Evolutionary conservation across 2,797 vertebrate species (phyloP), one percentile per base, ranked within the genome.

Genomic region (Gambusia yucatana): DNA sequence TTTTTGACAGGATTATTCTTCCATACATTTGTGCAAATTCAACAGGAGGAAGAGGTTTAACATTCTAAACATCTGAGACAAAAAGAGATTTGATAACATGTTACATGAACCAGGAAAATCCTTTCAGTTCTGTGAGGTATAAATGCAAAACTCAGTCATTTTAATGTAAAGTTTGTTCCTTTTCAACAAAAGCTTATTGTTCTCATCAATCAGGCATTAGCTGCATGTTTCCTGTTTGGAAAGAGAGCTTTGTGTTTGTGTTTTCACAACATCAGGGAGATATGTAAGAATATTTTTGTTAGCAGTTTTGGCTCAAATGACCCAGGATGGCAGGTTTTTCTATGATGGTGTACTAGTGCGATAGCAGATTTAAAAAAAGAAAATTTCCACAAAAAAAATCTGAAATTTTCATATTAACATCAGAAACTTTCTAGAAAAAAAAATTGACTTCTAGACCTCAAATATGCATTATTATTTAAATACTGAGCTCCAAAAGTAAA

Each of bases 11-110:
- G 6, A 36, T 36, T 36, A 7, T 33, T 11, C 17, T 67, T 67
- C 9, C 63, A 39, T 67, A 39, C 63, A 5, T 41, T 67, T 65
- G 63, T 67, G 63, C 63, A 67, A 67, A 67, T 67, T 67, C 36
- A 25, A 39, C 36, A 67, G 63, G 9, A 67, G 63, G 36, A 39
- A 67, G 20, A 67, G 67, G 13, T 70, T 70, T 44, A 16, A 25
- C 25, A 44, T 44, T 28, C 6, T 43, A n/a, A 70, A 46, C 28
- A 44, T 44, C 39, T n/a, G 39, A 69, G 25, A 69, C 41, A 13
- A n/a, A 69, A 41, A 25, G 36, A 25, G 39, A 67, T n/a, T 69
- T 25, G 11, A 25, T 6, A 2, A 67, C 9, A 69, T 5, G 41
- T 44, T 44, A 44, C 67, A 70, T 28, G 41, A 70, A 44, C 41